These are phyloP conservation scores for Regulus satrapa DNA, from an alignment of 2,113 vertebrate species.

Conservation along the genomic window DNA sequence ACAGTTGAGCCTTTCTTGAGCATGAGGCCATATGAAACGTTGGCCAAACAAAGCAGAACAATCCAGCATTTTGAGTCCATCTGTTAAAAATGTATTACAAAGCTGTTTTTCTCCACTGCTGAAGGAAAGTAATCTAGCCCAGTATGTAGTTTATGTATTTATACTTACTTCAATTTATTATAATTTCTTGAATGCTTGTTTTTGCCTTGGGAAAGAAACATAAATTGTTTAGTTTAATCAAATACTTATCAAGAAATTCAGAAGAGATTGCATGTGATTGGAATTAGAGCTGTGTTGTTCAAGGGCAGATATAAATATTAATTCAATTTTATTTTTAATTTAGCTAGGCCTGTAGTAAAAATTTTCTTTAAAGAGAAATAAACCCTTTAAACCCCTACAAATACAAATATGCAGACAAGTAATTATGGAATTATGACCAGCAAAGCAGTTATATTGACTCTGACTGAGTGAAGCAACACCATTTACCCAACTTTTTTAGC, in stretches of 20 bases:
- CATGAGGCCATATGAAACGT: background rate
- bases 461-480: background rate
- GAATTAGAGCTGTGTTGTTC: background rate
- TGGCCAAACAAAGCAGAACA: background rate
- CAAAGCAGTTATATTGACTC: background rate
- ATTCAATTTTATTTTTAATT: slow-evolving; percentile 16
- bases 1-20: background rate
- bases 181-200: background rate
- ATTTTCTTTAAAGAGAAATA: background rate
- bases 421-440: background rate
- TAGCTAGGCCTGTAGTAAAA: background rate
- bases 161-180: background rate
- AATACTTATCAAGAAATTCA: slow-evolving; percentile 1
- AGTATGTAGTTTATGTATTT: background rate
- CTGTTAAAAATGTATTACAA: background rate
- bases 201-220: background rate
- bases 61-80: background rate
- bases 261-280: background rate
- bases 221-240: background rate
- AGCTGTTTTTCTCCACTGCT: background rate
- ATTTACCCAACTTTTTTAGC: background rate
- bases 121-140: background rate
- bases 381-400: background rate
- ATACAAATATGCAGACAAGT: background rate
- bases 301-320: slow-evolving; percentile 19